Percentiles rank a stretch among this genome's conserved stretches.
Evolutionary conservation across 2,797 vertebrate species (phyloP).

Genomic region (Esox masquinongy): DNA sequence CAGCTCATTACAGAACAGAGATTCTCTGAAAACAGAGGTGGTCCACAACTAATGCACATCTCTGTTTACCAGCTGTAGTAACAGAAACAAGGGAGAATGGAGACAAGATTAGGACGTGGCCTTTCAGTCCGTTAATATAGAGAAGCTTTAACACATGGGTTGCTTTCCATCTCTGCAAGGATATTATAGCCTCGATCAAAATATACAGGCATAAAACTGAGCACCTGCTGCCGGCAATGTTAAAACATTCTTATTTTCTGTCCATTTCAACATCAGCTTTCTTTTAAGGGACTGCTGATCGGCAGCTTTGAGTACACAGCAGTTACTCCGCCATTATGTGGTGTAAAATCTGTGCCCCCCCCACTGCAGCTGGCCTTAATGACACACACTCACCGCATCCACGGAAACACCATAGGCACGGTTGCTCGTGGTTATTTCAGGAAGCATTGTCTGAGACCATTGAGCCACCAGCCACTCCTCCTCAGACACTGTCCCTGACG

Average conservation of each 20-base stretch:
- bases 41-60: too few relatives aligned
- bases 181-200: not conserved
- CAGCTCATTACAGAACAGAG: too few relatives aligned
- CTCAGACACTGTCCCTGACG: not conserved
- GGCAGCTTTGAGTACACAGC: not conserved
- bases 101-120: not conserved
- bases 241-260: too few relatives aligned
- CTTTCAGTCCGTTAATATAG: not conserved
- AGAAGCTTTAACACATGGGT: not conserved
- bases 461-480: not conserved
- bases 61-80: too few relatives aligned
- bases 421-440: conserved; percentile 41
- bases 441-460: conserved; percentile 18
- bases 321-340: not conserved
- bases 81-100: too few relatives aligned
- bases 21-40: too few relatives aligned
- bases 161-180: not conserved
- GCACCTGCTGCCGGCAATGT: too few relatives aligned
- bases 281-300: not conserved
- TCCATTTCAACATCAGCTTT: not conserved
- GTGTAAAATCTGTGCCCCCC: too few relatives aligned
- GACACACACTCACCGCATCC: conserved; percentile 39
- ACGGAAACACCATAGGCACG: conserved; percentile 30
- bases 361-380: too few relatives aligned
- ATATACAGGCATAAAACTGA: not conserved